Evolutionary conservation across 1,140 invertebrate genomes (phyloP).

Genomic region (Eubasilissa regina): DNA sequence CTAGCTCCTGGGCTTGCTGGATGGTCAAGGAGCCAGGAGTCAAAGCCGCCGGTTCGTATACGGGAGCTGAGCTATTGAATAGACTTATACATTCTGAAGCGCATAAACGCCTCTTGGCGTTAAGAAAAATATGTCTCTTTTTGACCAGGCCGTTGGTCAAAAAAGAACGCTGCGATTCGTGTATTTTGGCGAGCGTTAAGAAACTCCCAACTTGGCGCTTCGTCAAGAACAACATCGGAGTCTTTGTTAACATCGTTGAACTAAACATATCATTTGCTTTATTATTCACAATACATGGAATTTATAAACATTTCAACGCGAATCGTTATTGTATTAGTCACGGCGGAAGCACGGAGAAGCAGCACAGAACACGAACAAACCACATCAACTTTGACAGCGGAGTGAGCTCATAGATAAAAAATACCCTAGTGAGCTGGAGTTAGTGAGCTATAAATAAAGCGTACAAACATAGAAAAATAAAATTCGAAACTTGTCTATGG

Average conservation of each 20-base stretch:
- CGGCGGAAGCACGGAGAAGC: background rate
- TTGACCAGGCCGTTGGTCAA: background rate
- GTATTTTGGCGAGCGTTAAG: constrained; percentile 16
- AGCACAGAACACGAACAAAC: background rate
- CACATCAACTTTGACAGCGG: too few species aligned
- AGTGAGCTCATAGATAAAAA: too few species aligned
- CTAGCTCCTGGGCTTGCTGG: constrained; percentile 79
- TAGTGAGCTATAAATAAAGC: too few species aligned
- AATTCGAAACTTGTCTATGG: too few species aligned
- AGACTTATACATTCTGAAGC: background rate
- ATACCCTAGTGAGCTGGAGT: too few species aligned
- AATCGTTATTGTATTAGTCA: constrained; percentile 4
- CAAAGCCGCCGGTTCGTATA: constrained; percentile 42
- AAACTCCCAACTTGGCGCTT: constrained; percentile 13
- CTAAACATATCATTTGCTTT: too few species aligned
- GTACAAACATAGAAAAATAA: too few species aligned
- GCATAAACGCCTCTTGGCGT: background rate
- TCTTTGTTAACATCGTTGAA: constrained; percentile 6
- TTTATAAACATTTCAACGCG: too few species aligned
- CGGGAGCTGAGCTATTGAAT: background rate
- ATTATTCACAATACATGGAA: too few species aligned
- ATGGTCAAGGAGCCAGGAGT: constrained; percentile 74
- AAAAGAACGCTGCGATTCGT: constrained; percentile 12
- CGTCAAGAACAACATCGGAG: constrained; percentile 5
- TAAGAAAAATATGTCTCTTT: background rate